Conservation (phyloP, 1,140 invertebrate species). For the Atta cephalotes region DNA sequence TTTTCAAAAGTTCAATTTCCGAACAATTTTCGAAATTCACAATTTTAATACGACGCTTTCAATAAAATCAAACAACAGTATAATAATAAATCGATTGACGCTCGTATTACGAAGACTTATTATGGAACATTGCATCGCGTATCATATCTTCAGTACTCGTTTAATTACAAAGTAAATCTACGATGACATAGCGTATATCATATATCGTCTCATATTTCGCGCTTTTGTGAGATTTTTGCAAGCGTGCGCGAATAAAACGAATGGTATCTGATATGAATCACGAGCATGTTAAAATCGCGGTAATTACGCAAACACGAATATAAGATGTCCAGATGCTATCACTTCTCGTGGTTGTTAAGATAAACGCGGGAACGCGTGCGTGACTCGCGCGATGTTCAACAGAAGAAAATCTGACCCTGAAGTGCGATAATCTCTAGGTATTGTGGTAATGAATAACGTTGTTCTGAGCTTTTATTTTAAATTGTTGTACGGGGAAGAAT, state of each 20-base stretch:
- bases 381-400: constrained; percentile 47
- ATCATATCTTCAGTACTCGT: neutral
- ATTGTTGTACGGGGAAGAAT: neutral
- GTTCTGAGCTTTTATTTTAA: neutral
- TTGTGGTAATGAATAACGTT: neutral
- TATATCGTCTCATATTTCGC: neutral
- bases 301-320: constrained; percentile 34
- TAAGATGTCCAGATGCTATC: constrained; percentile 41
- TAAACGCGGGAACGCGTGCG: neutral
- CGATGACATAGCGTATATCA: no score
- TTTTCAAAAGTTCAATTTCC: neutral
- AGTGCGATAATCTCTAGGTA: constrained; percentile 22
- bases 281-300: constrained; percentile 37
- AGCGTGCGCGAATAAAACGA: constrained; percentile 33
- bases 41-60: neutral
- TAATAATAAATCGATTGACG: neutral
- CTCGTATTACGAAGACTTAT: neutral
- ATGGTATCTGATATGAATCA: constrained; percentile 26
- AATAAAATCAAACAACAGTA: neutral
- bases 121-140: neutral
- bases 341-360: constrained; percentile 29
- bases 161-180: constrained; percentile 20
- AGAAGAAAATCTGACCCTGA: constrained; percentile 20
- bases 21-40: neutral
- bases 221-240: constrained; percentile 7